Conservation (phyloP, 2,113 vertebrate genomes). For the Seriola dumerili region DNA sequence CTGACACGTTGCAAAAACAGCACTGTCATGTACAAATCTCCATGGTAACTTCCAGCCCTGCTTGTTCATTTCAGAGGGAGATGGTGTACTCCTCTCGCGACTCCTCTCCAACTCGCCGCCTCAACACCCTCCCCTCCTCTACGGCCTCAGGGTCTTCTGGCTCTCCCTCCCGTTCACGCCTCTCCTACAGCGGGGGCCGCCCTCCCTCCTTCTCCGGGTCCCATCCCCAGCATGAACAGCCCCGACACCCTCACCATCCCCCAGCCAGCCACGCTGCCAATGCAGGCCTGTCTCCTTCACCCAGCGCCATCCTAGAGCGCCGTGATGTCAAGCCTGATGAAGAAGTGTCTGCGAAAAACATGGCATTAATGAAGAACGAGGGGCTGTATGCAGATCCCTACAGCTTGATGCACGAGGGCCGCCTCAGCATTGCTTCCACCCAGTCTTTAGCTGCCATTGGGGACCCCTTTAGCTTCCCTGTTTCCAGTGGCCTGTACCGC, state of each 20-base stretch:
- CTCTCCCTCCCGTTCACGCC: slow-evolving; percentile 94
- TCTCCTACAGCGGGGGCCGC: slow-evolving; percentile 93
- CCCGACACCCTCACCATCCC: slow-evolving; percentile 81
- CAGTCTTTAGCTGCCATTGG: slow-evolving; percentile 91
- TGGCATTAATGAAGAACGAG: slow-evolving; percentile 96
- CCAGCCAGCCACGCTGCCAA: slow-evolving; percentile 85
- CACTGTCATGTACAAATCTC: slow-evolving; percentile 37
- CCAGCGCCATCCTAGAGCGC: slow-evolving; percentile 97
- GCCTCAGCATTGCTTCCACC: slow-evolving; percentile 95
- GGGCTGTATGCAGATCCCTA: slow-evolving; percentile 95
- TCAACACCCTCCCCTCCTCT: slow-evolving; percentile 92
- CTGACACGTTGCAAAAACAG: slow-evolving; percentile 8
- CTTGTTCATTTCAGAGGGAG: slow-evolving; percentile 88
- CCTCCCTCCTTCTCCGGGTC: slow-evolving; percentile 92
- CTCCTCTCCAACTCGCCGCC: slow-evolving; percentile 95
- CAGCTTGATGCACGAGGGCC: slow-evolving; percentile 93
- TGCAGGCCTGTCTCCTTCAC: slow-evolving; percentile 91
- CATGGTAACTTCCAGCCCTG: slow-evolving; percentile 58
- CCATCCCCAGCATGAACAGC: slow-evolving; percentile 85
- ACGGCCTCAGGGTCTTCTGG: slow-evolving; percentile 84
- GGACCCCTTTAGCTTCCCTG: slow-evolving; percentile 93
- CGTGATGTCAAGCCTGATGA: slow-evolving; percentile 98
- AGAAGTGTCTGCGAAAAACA: slow-evolving; percentile 92
- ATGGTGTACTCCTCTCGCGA: slow-evolving; percentile 97
- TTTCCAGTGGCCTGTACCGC: slow-evolving; percentile 91